Conservation (phyloP, 2,888 invertebrate genomes). For the Neuroscelio doddi region DNA sequence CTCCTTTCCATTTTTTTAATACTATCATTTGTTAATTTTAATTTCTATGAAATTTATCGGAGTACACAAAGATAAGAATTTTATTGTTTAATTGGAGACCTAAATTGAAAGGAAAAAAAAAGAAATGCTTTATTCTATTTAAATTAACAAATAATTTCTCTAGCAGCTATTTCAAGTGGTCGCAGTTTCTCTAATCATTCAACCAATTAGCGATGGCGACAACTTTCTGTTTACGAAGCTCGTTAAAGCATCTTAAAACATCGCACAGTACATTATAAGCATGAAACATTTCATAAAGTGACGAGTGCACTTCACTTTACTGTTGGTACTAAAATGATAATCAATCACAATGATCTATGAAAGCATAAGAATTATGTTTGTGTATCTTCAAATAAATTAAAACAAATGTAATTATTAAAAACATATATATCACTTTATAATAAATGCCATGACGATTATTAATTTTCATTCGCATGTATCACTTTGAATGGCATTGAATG, state of each 20-base stretch:
- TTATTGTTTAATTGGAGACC: no score
- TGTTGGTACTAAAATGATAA: background rate
- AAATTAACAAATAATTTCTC: background rate
- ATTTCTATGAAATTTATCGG: no score
- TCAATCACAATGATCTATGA: background rate
- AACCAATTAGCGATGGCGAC: slow-evolving; percentile 27
- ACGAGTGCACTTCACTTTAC: background rate
- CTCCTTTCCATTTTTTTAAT: no score
- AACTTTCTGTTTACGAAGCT: slow-evolving; percentile 40
- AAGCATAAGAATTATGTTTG: no score
- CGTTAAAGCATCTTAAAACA: slow-evolving; percentile 32
- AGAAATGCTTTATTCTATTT: background rate
- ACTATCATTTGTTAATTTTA: no score
- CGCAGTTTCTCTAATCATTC: slow-evolving; percentile 29
- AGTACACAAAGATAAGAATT: no score
- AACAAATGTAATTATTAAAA: no score
- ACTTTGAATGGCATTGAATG: background rate
- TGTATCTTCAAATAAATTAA: no score
- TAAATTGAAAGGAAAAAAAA: slow-evolving; percentile 1
- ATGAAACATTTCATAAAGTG: slow-evolving; percentile 20
- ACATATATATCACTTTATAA: no score
- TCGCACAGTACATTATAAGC: slow-evolving; percentile 13
- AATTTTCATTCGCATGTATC: background rate
- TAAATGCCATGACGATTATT: no score
- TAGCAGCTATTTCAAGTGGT: slow-evolving; percentile 16